Evolutionary conservation across 2,797 vertebrate genomes (phyloP).

Genomic region (Molossus molossus): DNA sequence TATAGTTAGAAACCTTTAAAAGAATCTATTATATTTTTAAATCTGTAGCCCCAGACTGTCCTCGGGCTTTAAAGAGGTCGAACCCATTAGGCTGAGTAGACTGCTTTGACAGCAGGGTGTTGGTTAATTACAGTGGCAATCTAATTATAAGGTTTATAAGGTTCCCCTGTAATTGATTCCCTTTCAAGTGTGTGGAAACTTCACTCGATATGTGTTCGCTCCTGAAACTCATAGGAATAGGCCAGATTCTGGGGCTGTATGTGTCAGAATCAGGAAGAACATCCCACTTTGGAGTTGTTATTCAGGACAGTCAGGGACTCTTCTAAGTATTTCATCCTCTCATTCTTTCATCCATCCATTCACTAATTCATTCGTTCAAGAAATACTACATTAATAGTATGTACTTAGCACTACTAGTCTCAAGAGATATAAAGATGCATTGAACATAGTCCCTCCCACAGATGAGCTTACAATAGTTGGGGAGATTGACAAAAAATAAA

Average conservation of each 20-base stretch:
- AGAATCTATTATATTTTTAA: constrained; percentile 74
- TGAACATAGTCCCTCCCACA: background rate
- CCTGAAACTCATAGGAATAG: constrained; percentile 63
- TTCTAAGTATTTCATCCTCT: constrained; percentile 9
- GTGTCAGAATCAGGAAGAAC: background rate
- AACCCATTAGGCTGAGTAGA: constrained; percentile 71
- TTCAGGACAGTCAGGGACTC: background rate
- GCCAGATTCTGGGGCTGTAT: background rate
- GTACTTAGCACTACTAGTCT: background rate
- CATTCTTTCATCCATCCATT: background rate
- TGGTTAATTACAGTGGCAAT: constrained; percentile 82
- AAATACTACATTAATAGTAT: background rate
- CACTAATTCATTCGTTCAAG: background rate
- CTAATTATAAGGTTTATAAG: constrained; percentile 84
- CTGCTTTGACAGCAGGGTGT: constrained; percentile 77
- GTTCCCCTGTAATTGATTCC: constrained; percentile 80
- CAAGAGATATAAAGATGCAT: background rate
- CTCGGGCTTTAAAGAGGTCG: constrained; percentile 63
- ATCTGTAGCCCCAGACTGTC: constrained; percentile 57
- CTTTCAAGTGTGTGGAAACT: constrained; percentile 80
- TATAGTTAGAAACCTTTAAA: constrained; percentile 53
- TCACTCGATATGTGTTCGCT: constrained; percentile 61
- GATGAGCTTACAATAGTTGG: background rate
- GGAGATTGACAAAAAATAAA: constrained; percentile 43
- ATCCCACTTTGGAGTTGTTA: constrained; percentile 15